Evolutionary conservation across 1,140 invertebrate genomes (phyloP), one percentile per base, ranked within the genome.

Genomic region (Plectrocnemia conspersa): DNA sequence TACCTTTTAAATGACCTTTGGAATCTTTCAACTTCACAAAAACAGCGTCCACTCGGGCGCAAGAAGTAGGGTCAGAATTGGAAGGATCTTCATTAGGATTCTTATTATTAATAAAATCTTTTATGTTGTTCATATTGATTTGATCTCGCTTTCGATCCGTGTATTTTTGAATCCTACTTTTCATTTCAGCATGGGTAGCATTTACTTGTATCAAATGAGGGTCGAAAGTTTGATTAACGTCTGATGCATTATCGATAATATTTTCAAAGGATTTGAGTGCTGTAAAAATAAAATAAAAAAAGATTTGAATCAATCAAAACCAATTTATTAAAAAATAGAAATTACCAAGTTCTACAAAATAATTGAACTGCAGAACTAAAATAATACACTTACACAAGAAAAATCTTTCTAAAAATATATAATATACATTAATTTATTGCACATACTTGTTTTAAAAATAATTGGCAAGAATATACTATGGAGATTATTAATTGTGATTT

Each of bases 1-100:
- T 72, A 85, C 83, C 81, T 80, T 80, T 82, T 15, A 86, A 73
- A 67, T 84, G 84, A 64, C 82, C 79, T 70, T 82, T 86, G 0
- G 80, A 81, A 65, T 82, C 79, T 62, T 83, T 80, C 45, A 77
- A 69, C 59, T 78, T 77, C 29, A 80, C 64, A 55, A 85, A 71
- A 23, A 79, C 70, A n/a, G 83, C 80, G 70, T 84, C 79, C 16
- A 83, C 76, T 63, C 84, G 73, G 4, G 84, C 83, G 72, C 83
- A 86, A 42, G 75, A 74, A 59, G 63, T 66, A 54, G 77, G 68
- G 36, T 52, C 63, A 63, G 32, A 13, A 33, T 48, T 19, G 13
- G 47, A 50, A 23, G 3, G 2, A 24, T 47, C 44, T 19, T 10
- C 9, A 5, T 16, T 16, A 52, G 66, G 61, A 56, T 69, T 66